Conservation (phyloP, 2,113 vertebrate genomes). For the Odontesthes bonariensis region DNA sequence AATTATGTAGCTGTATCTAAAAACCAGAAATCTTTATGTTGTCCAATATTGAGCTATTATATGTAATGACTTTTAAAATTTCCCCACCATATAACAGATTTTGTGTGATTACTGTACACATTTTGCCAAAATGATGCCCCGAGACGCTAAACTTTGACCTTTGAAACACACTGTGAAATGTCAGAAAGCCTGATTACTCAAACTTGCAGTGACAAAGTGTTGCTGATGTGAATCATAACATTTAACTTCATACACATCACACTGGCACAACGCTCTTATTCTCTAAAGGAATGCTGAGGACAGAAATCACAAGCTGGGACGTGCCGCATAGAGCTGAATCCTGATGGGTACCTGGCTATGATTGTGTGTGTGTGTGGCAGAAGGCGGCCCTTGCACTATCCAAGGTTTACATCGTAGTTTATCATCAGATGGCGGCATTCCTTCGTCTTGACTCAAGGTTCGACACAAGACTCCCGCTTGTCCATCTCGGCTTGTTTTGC, state of each 20-base stretch:
- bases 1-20: too few relatives aligned
- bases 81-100: neutral
- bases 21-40: too few relatives aligned
- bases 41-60: neutral
- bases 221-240: slow-evolving; percentile 39
- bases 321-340: slow-evolving; percentile 65
- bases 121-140: slow-evolving; percentile 2
- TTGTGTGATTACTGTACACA: neutral
- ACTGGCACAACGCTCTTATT: slow-evolving; percentile 61
- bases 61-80: slow-evolving; percentile 18
- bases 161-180: slow-evolving; percentile 16
- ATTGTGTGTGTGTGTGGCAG: slow-evolving; percentile 28
- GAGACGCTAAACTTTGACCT: neutral
- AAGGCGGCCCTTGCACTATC: slow-evolving; percentile 29
- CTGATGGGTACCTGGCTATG: slow-evolving; percentile 66
- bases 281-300: slow-evolving; percentile 72
- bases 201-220: slow-evolving; percentile 6
- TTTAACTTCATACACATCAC: slow-evolving; percentile 26
- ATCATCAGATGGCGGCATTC: slow-evolving; percentile 74
- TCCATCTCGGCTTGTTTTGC: slow-evolving; percentile 42
- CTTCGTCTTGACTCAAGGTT: slow-evolving; percentile 59
- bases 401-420: slow-evolving; percentile 56
- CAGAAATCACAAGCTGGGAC: slow-evolving; percentile 72
- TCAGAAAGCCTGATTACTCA: slow-evolving; percentile 26
- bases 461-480: slow-evolving; percentile 22